Conservation (phyloP, 2,113 vertebrate species). For the Myrmecobius fasciatus region DNA sequence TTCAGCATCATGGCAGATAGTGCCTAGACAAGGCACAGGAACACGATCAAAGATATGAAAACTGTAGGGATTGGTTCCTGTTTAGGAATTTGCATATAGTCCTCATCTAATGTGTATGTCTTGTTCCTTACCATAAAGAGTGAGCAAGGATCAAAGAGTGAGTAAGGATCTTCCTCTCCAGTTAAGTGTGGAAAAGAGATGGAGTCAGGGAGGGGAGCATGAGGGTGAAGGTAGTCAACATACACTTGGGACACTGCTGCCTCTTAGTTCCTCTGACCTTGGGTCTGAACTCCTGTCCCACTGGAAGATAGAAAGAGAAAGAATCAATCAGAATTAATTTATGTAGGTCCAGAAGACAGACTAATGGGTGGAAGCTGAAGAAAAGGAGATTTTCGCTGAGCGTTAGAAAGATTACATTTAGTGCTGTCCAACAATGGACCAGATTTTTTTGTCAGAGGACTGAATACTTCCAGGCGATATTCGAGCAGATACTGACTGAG, state of each 20-base stretch:
- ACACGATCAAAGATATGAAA: not conserved
- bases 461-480: not conserved
- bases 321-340: not conserved
- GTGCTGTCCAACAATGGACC: not conserved
- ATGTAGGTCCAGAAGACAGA: not conserved
- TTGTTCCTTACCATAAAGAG: not conserved
- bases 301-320: not conserved
- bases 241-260: not conserved
- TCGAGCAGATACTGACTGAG: not conserved
- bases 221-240: not conserved
- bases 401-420: not conserved
- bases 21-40: not conserved
- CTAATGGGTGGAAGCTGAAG: not conserved
- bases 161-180: not conserved
- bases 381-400: not conserved
- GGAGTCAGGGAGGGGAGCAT: not conserved
- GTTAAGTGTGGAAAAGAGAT: not conserved
- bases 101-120: not conserved
- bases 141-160: not conserved
- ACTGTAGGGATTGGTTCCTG: not conserved
- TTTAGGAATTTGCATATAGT: not conserved
- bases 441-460: not conserved
- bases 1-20: not conserved
- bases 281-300: not conserved
- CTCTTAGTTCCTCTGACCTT: not conserved